A percentile compares a stretch with the other conserved stretches of the same genome.
Conservation (phyloP, 2,888 invertebrate species). For the Drosophila aldrichi region DNA sequence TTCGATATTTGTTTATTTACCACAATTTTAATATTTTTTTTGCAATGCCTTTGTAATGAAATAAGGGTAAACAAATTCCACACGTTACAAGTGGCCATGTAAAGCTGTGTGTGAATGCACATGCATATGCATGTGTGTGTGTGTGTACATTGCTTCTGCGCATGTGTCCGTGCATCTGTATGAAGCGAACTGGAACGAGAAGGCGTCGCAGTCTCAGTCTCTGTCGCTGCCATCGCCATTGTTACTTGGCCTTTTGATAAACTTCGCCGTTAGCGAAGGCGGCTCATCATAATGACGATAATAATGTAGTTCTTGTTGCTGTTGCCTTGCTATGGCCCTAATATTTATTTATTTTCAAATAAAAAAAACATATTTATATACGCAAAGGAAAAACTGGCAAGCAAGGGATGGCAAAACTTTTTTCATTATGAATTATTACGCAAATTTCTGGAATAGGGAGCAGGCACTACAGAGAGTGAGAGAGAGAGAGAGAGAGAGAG, state of each 20-base stretch:
- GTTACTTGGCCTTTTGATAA: slow-evolving; percentile 80
- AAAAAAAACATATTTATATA: slow-evolving; percentile 42
- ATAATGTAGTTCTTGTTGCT: slow-evolving; percentile 40
- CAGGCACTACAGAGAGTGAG: neutral
- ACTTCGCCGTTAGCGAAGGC: slow-evolving; percentile 69
- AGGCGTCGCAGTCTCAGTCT: slow-evolving; percentile 29
- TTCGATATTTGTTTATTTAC: slow-evolving; percentile 72
- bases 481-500: neutral
- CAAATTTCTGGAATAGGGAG: slow-evolving; percentile 31
- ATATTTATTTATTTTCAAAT: slow-evolving; percentile 76
- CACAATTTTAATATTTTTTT: slow-evolving; percentile 78
- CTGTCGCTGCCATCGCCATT: slow-evolving; percentile 53
- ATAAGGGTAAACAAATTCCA: slow-evolving; percentile 66
- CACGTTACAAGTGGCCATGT: slow-evolving; percentile 48
- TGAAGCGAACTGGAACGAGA: slow-evolving; percentile 34
- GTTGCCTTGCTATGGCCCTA: slow-evolving; percentile 53
- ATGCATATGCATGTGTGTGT: slow-evolving; percentile 16
- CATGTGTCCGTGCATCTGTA: slow-evolving; percentile 56
- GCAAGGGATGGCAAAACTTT: slow-evolving; percentile 62
- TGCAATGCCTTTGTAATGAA: slow-evolving; percentile 38
- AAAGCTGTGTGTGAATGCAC: slow-evolving; percentile 11
- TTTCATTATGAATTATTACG: slow-evolving; percentile 81
- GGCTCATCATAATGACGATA: slow-evolving; percentile 43
- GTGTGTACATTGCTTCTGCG: slow-evolving; percentile 46
- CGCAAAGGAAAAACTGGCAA: slow-evolving; percentile 21